Evolutionary conservation across 2,888 invertebrate species (phyloP).

Genomic region (Orthonevra nobilis): DNA sequence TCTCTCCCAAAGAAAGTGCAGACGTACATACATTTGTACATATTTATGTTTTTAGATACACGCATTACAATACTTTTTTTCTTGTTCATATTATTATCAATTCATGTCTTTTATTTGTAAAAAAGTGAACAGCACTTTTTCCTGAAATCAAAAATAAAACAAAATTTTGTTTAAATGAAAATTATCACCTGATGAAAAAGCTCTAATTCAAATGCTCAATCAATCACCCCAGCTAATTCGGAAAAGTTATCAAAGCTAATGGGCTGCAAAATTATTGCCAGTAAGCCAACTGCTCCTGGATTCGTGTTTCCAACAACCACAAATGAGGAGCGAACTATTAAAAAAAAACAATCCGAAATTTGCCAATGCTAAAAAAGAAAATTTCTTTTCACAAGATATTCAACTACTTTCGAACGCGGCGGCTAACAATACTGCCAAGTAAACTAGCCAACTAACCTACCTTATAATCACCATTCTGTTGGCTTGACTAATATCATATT

Average conservation of each 20-base stretch:
- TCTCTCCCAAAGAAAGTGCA: conserved; percentile 66
- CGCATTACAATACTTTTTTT: neutral
- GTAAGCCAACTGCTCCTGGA: conserved; percentile 1
- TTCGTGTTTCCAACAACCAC: conserved; percentile 15
- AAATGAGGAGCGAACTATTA: conserved; percentile 32
- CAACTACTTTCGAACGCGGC: conserved; percentile 55
- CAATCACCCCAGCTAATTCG: conserved; percentile 1
- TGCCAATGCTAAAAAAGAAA: conserved; percentile 51
- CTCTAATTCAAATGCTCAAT: neutral
- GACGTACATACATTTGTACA: conserved; percentile 4
- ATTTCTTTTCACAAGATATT: conserved; percentile 53
- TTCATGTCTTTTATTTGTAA: neutral
- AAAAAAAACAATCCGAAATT: conserved; percentile 46
- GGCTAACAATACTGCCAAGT: conserved; percentile 35
- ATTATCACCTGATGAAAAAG: conserved; percentile 8
- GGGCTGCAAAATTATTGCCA: conserved; percentile 46
- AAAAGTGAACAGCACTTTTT: conserved; percentile 18
- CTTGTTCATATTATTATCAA: conserved; percentile 5
- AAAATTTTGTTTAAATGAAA: conserved; percentile 25
- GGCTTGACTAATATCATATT: conserved; percentile 30
- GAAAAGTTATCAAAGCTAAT: conserved; percentile 24
- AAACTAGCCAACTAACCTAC: conserved; percentile 25
- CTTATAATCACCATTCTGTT: conserved; percentile 28
- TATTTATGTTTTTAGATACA: conserved; percentile 2
- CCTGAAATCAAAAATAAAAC: conserved; percentile 25